A percentile compares a stretch with the other conserved stretches of the same genome.
These are phyloP conservation scores for Plecotus auritus DNA, from an alignment of 2,113 vertebrate species.

Conservation along the genomic window DNA sequence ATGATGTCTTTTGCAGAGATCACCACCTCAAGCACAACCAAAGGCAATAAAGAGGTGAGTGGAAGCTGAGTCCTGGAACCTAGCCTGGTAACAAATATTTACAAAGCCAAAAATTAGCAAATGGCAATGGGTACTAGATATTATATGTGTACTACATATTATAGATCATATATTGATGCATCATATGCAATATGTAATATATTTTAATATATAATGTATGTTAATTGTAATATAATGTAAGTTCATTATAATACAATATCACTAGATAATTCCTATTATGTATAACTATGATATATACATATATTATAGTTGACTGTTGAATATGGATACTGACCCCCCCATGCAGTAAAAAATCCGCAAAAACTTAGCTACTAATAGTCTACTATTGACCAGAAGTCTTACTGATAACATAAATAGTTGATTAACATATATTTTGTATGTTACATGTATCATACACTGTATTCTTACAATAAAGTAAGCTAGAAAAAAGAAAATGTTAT, in stretches of 20 bases:
- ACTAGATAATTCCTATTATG: neutral
- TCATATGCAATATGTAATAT: neutral
- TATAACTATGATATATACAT: neutral
- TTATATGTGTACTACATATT: neutral
- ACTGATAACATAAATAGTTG: neutral
- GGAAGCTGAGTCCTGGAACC: neutral
- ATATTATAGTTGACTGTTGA: neutral
- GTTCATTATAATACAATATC: neutral
- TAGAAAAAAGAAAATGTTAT: neutral
- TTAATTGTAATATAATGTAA: neutral
- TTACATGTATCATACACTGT: neutral
- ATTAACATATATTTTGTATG: neutral
- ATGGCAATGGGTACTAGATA: neutral
- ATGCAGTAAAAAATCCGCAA: neutral
- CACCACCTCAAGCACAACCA: neutral
- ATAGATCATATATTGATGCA: neutral
- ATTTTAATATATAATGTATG: neutral
- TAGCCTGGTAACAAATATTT: neutral
- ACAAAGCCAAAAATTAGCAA: neutral
- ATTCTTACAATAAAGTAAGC: neutral
- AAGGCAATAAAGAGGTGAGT: conserved; percentile 14
- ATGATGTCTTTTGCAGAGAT: conserved; percentile 5
- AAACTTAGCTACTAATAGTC: neutral
- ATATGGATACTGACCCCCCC: neutral
- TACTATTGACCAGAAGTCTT: neutral